Percentiles rank a stretch among this genome's conserved stretches.
phyloP scores from a whole-genome alignment of 2,888 invertebrate species.

The Drosophila dives region DNA sequence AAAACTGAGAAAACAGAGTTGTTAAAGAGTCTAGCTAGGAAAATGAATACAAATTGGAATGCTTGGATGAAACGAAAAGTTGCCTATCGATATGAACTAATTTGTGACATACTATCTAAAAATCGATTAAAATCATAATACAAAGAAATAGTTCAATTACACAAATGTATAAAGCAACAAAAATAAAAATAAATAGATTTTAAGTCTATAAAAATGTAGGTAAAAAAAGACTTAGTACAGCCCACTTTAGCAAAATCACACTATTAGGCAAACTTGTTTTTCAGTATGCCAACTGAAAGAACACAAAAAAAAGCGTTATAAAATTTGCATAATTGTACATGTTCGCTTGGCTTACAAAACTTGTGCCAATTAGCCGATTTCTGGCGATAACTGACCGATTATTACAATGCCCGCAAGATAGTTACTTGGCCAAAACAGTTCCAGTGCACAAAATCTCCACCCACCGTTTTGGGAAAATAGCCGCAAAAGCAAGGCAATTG shows the following conservation, averaged over 20 bases:
- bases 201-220: neutral
- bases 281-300: constrained; percentile 18
- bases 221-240: neutral
- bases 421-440: constrained; percentile 55
- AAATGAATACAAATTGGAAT: neutral
- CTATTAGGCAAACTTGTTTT: constrained; percentile 23
- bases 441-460: constrained; percentile 46
- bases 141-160: neutral
- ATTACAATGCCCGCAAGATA: constrained; percentile 65
- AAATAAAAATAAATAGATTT: neutral
- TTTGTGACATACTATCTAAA: neutral
- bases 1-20: constrained; percentile 11
- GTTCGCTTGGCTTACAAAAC: constrained; percentile 17
- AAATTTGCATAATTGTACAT: constrained; percentile 71
- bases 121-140: neutral
- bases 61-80: constrained; percentile 28
- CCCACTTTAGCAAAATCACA: neutral
- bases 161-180: neutral
- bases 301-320: constrained; percentile 35
- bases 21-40: constrained; percentile 10
- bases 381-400: constrained; percentile 74
- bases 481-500: constrained; percentile 33
- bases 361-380: constrained; percentile 71
- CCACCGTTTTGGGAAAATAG: constrained; percentile 47
- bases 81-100: neutral